Percentiles rank a stretch among this genome's conserved stretches.
Evolutionary conservation across 2,113 vertebrate species (phyloP).

Genomic region (Diadophis punctatus): DNA sequence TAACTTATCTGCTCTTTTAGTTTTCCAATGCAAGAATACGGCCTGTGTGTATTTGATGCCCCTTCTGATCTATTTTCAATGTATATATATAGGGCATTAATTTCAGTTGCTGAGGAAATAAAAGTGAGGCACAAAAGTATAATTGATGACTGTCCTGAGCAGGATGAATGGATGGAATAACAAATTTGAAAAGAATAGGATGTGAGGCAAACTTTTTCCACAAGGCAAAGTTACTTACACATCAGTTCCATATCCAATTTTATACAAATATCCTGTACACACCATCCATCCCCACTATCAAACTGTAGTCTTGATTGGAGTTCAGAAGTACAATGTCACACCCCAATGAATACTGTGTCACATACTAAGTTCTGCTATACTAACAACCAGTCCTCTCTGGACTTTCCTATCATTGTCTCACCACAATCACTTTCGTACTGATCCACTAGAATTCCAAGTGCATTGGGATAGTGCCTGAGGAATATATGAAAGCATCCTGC

Average conservation of each 20-base stretch:
- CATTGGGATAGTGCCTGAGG: not conserved
- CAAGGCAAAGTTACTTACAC: not conserved
- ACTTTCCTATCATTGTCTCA: not conserved
- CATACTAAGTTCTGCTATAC: not conserved
- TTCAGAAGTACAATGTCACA: not conserved
- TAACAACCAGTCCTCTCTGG: not conserved
- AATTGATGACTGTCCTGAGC: not conserved
- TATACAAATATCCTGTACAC: not conserved
- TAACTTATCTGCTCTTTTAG: not conserved
- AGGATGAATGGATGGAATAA: not conserved
- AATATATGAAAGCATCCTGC: not conserved
- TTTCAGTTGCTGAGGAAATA: not conserved
- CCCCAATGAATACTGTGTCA: not conserved
- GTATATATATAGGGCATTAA: not conserved
- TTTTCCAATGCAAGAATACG: not conserved
- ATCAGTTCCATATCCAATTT: not conserved
- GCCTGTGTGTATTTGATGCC: not conserved
- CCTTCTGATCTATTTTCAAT: not conserved
- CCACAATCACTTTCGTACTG: not conserved
- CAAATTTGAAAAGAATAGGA: not conserved
- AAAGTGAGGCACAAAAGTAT: not conserved
- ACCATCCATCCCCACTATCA: not conserved
- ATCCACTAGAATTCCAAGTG: not conserved
- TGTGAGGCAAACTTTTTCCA: not conserved
- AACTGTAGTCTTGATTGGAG: not conserved